These are phyloP conservation scores for Melanostoma mellinum DNA, from an alignment of 2,888 invertebrate species.

Conservation along the genomic window DNA sequence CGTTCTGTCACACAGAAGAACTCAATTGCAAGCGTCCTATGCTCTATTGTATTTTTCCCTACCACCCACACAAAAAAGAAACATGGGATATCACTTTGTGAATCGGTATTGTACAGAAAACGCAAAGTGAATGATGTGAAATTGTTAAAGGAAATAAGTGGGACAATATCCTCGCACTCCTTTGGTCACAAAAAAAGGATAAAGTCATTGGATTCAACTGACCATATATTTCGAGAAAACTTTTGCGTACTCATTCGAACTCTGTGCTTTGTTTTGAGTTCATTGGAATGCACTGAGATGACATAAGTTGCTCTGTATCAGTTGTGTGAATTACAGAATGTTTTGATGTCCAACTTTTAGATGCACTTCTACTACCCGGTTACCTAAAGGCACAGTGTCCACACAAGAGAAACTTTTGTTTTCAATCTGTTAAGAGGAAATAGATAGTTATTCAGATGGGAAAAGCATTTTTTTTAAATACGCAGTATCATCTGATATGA, in stretches of 20 bases:
- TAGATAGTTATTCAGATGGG: too few species aligned
- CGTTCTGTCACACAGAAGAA: constrained; percentile 25
- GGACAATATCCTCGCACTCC: constrained; percentile 54
- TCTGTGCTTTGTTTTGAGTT: constrained; percentile 31
- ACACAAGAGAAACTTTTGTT: constrained; percentile 31
- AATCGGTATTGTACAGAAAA: constrained; percentile 6
- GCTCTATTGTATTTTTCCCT: constrained; percentile 4
- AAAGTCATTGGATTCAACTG: constrained; percentile 27
- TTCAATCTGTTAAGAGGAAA: not conserved
- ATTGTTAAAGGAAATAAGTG: constrained; percentile 52
- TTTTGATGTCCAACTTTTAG: constrained; percentile 18
- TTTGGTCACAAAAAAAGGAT: constrained; percentile 32
- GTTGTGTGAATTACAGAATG: constrained; percentile 33
- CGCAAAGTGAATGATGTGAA: constrained; percentile 38
- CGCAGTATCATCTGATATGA: too few species aligned
- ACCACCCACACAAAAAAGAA: constrained; percentile 32
- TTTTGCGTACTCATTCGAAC: constrained; percentile 23
- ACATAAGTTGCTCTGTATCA: constrained; percentile 23
- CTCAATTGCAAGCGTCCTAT: constrained; percentile 44
- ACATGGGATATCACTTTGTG: constrained; percentile 56
- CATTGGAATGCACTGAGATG: constrained; percentile 47
- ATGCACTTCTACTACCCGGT: constrained; percentile 55
- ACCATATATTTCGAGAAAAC: constrained; percentile 44
- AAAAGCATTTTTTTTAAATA: too few species aligned
- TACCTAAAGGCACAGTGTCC: constrained; percentile 39